Evolutionary conservation across 2,888 invertebrate genomes (phyloP).

Genomic region (Hirtodrosophila duncani): DNA sequence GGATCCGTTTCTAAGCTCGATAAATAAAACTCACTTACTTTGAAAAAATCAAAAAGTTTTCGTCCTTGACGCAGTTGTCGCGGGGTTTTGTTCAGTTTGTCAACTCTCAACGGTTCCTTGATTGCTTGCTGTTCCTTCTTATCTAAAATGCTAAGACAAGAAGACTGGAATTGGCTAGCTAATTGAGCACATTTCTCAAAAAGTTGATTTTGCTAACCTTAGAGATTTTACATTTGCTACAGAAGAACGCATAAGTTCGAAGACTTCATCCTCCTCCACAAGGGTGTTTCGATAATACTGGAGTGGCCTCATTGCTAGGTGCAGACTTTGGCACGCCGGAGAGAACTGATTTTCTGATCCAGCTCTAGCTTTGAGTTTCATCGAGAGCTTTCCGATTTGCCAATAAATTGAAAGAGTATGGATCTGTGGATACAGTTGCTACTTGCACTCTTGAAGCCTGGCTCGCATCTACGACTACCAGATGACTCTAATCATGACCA

Average conservation of each 20-base stretch:
- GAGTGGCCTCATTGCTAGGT: neutral
- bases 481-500: slow-evolving; percentile 9
- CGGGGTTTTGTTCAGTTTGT: slow-evolving; percentile 8
- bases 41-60: no score
- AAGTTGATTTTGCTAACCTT: slow-evolving; percentile 5
- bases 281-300: neutral
- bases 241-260: slow-evolving; percentile 13
- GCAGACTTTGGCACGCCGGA: slow-evolving; percentile 5
- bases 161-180: slow-evolving; percentile 9
- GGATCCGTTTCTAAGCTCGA: neutral
- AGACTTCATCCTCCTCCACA: slow-evolving; percentile 9
- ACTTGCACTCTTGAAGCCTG: slow-evolving; percentile 1
- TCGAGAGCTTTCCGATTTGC: slow-evolving; percentile 8
- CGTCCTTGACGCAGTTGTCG: slow-evolving; percentile 1
- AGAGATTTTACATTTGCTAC: neutral
- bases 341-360: neutral
- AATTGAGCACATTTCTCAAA: slow-evolving; percentile 7
- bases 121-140: slow-evolving; percentile 16
- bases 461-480: slow-evolving; percentile 22
- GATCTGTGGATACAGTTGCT: neutral
- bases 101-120: slow-evolving; percentile 5
- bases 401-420: neutral
- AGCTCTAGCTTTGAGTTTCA: slow-evolving; percentile 24
- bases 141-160: neutral
- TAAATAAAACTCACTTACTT: no score